These are phyloP conservation scores for Octopus sinensis DNA, from an alignment of 1,140 invertebrate genomes.

Conservation along the genomic window DNA sequence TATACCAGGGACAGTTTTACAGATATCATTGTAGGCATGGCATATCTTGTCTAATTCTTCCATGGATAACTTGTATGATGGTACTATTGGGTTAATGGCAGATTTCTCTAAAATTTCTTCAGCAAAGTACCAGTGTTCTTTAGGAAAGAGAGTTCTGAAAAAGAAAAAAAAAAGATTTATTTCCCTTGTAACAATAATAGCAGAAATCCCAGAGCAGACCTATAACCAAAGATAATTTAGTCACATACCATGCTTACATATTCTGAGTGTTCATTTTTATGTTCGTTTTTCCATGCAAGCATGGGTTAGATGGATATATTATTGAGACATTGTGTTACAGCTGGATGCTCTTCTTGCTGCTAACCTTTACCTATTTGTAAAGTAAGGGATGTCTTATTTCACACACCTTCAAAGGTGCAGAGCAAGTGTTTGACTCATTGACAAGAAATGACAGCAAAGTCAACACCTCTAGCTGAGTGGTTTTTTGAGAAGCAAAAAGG, in stretches of 20 bases:
- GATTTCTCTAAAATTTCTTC: slow-evolving; percentile 70
- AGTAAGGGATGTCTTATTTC: not conserved
- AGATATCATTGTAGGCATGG: slow-evolving; percentile 71
- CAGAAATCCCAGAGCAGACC: not conserved
- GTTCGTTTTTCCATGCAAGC: too few species aligned
- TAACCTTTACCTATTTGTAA: not conserved
- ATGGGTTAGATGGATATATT: not conserved
- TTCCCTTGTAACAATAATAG: not conserved
- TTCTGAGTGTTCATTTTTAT: too few species aligned
- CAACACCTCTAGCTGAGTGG: too few species aligned
- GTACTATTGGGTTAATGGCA: slow-evolving; percentile 69
- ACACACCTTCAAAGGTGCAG: not conserved
- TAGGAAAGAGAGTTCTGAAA: slow-evolving; percentile 73
- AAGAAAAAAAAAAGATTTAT: slow-evolving; percentile 15
- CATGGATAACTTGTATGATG: slow-evolving; percentile 63
- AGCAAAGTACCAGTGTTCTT: slow-evolving; percentile 67
- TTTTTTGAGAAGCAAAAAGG: not conserved
- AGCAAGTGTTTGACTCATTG: not conserved
- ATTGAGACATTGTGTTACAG: not conserved
- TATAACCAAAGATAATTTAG: too few species aligned
- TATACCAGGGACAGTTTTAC: slow-evolving; percentile 70
- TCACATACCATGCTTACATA: too few species aligned
- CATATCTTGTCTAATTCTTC: slow-evolving; percentile 77
- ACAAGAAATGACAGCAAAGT: too few species aligned
- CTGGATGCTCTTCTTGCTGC: not conserved